Evolutionary conservation across 1,140 invertebrate species (phyloP).

Genomic region (Papilio glaucus): DNA sequence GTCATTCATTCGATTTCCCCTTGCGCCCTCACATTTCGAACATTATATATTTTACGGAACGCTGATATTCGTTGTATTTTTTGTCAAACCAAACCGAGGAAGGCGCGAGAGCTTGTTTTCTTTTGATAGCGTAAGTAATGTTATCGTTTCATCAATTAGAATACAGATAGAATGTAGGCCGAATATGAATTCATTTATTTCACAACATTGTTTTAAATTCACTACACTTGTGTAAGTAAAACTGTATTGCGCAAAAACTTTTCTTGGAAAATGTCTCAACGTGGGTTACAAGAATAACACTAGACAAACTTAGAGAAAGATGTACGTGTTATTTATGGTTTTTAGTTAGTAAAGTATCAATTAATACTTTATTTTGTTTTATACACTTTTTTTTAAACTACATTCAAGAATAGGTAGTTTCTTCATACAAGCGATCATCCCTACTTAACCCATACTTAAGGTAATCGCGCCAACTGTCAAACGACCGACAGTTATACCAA

Average conservation of each 20-base stretch:
- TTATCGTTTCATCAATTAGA: background rate
- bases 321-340: background rate
- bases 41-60: background rate
- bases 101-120: background rate
- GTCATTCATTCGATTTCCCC: too few species aligned
- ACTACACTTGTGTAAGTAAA: conserved; percentile 9
- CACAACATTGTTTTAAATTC: background rate
- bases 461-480: too few species aligned
- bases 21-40: too few species aligned
- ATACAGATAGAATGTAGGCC: background rate
- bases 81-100: background rate
- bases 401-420: too few species aligned
- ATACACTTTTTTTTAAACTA: too few species aligned
- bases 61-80: conserved; percentile 1
- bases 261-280: background rate
- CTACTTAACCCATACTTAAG: too few species aligned
- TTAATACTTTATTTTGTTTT: too few species aligned
- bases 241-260: conserved; percentile 15
- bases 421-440: too few species aligned
- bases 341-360: too few species aligned
- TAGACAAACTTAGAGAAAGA: background rate
- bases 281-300: background rate
- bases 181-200: background rate
- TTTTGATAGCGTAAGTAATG: background rate
- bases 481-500: too few species aligned